These are phyloP conservation scores for Nesidiocoris tenuis DNA, from an alignment of 2,888 invertebrate species.

Conservation along the genomic window DNA sequence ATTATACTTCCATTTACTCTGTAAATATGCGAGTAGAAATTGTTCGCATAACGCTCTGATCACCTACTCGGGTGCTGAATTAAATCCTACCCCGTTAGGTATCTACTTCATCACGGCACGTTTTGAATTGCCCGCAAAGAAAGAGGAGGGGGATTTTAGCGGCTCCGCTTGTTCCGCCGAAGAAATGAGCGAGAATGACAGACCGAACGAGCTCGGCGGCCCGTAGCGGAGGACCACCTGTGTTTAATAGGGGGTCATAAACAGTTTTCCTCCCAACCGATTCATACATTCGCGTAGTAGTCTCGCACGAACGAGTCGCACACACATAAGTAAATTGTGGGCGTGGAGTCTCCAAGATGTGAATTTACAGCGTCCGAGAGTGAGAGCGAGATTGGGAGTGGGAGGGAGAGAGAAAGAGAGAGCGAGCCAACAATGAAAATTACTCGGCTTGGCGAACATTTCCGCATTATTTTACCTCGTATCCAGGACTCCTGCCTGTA, in stretches of 20 bases:
- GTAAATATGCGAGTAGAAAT: too few species aligned
- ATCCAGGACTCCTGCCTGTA: too few species aligned
- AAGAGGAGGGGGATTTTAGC: neutral
- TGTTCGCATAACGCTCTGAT: too few species aligned
- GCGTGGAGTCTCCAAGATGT: neutral
- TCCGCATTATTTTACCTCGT: conserved; percentile 25
- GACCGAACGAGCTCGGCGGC: neutral
- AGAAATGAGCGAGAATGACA: neutral
- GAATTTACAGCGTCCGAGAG: neutral
- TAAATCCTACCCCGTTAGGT: too few species aligned
- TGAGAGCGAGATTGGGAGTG: neutral
- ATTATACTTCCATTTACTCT: too few species aligned
- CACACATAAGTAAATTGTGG: neutral
- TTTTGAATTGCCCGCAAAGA: neutral
- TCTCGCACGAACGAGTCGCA: too few species aligned
- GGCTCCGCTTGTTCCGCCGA: neutral
- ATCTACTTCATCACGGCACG: too few species aligned
- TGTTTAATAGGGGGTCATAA: neutral
- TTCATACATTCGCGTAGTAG: neutral
- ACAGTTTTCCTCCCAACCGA: neutral
- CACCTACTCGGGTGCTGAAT: too few species aligned
- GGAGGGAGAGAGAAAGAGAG: too few species aligned
- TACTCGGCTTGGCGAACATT: conserved; percentile 18
- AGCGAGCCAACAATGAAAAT: neutral
- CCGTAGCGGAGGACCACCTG: neutral